Conservation (phyloP, 2,888 invertebrate genomes). For the Himalopsyche tibetana region DNA sequence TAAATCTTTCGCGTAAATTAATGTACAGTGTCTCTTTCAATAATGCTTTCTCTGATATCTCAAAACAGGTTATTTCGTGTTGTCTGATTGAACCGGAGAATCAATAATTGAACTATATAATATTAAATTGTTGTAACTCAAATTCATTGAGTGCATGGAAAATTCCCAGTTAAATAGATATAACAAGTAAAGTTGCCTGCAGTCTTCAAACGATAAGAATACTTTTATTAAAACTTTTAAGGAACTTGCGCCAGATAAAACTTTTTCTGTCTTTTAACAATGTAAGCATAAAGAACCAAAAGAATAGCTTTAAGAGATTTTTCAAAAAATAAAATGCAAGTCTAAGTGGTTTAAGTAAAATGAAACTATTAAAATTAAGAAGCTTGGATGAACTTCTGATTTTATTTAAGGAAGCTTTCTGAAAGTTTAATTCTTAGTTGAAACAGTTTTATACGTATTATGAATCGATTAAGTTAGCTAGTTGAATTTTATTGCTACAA, state of each 20-base stretch:
- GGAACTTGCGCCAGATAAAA: not conserved
- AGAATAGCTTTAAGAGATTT: slow-evolving; percentile 29
- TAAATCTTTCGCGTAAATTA: no score
- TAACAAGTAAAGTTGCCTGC: slow-evolving; percentile 10
- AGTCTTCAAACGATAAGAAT: slow-evolving; percentile 1
- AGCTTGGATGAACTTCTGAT: slow-evolving; percentile 5
- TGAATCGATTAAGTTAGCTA: no score
- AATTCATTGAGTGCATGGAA: no score
- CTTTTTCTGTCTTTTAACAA: slow-evolving; percentile 24
- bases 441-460: no score
- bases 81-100: no score
- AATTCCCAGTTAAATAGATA: not conserved
- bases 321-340: not conserved
- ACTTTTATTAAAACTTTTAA: slow-evolving; percentile 38
- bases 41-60: no score
- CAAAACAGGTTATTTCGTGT: no score
- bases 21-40: no score
- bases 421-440: not conserved
- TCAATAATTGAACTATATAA: no score
- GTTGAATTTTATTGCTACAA: no score
- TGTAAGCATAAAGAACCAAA: slow-evolving; percentile 27
- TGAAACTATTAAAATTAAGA: slow-evolving; percentile 40
- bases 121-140: no score
- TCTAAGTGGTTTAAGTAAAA: not conserved
- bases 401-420: not conserved